Evolutionary conservation across 2,797 vertebrate genomes (phyloP).

Genomic region (Oreochromis mossambicus): DNA sequence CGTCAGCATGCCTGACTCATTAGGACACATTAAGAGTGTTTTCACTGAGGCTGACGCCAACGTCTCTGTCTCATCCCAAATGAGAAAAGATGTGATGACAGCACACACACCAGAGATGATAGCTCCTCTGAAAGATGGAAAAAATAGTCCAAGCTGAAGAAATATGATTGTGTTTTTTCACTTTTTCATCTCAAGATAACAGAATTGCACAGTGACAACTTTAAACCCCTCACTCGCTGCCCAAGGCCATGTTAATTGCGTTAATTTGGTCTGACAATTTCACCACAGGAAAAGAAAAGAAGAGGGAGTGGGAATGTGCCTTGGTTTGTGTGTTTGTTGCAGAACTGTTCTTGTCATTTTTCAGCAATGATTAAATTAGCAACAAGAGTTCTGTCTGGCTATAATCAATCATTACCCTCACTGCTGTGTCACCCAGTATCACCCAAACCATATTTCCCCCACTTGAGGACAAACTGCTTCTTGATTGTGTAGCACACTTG

Average conservation of each 20-base stretch:
- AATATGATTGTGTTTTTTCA: slow-evolving; percentile 52
- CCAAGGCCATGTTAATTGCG: slow-evolving; percentile 77
- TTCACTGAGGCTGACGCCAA: slow-evolving; percentile 65
- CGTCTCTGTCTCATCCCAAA: slow-evolving; percentile 63
- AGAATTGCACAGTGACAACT: slow-evolving; percentile 80
- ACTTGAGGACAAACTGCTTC: slow-evolving; percentile 75
- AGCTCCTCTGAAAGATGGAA: slow-evolving; percentile 57
- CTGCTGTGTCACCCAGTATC: slow-evolving; percentile 64
- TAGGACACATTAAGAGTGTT: slow-evolving; percentile 76
- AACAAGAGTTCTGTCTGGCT: slow-evolving; percentile 73
- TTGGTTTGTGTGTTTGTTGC: slow-evolving; percentile 34
- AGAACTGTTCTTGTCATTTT: slow-evolving; percentile 66
- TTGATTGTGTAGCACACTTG: slow-evolving; percentile 74
- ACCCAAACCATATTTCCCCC: slow-evolving; percentile 75
- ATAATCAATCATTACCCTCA: slow-evolving; percentile 82
- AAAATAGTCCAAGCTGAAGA: slow-evolving; percentile 53
- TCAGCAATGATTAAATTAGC: slow-evolving; percentile 77
- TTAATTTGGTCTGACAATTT: slow-evolving; percentile 77
- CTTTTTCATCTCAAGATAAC: slow-evolving; percentile 77
- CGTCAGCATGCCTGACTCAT: slow-evolving; percentile 69
- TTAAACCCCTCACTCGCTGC: slow-evolving; percentile 70
- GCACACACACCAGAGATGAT: slow-evolving; percentile 46
- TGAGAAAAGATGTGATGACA: slow-evolving; percentile 65
- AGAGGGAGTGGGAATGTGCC: slow-evolving; percentile 49
- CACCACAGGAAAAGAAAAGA: slow-evolving; percentile 67